phyloP scores from a whole-genome alignment of 2,113 vertebrate species.

The Indicator indicator region DNA sequence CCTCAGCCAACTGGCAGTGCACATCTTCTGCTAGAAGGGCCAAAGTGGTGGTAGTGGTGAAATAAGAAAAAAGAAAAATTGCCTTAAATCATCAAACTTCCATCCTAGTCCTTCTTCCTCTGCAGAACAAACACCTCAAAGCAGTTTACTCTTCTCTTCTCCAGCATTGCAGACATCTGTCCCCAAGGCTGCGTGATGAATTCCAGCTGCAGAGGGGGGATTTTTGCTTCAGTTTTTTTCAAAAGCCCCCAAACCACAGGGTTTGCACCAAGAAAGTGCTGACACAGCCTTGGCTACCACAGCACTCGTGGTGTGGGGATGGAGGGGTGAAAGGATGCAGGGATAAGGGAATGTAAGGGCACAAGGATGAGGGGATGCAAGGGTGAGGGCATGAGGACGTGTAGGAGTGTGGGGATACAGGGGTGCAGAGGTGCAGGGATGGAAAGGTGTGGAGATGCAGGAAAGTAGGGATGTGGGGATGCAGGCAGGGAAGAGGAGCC shows the following conservation, averaged over 20 bases:
- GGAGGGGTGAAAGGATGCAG: fast-evolving
- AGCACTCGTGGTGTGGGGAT: fast-evolving
- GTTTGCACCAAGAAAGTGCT: neutral
- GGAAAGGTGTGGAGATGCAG: too few relatives aligned
- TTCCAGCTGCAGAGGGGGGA: neutral
- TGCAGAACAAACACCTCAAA: slow-evolving; percentile 9
- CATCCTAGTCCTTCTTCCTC: neutral
- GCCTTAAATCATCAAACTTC: neutral
- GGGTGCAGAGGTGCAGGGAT: too few relatives aligned
- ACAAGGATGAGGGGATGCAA: neutral
- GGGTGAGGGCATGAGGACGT: neutral
- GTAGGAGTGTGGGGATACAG: neutral
- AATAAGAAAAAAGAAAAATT: fast-evolving
- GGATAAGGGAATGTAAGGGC: neutral
- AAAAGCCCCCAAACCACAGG: neutral
- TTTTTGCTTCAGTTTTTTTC: neutral
- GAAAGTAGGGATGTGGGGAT: too few relatives aligned
- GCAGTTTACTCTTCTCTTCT: neutral
- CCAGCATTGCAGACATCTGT: neutral
- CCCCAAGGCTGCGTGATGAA: neutral
- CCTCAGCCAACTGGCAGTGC: neutral
- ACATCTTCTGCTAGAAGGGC: neutral
- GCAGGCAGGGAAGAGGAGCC: neutral
- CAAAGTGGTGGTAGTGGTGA: fast-evolving
- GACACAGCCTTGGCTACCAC: neutral